Evolutionary conservation across 2,797 vertebrate genomes (phyloP).

Genomic region (Cuculus canorus): DNA sequence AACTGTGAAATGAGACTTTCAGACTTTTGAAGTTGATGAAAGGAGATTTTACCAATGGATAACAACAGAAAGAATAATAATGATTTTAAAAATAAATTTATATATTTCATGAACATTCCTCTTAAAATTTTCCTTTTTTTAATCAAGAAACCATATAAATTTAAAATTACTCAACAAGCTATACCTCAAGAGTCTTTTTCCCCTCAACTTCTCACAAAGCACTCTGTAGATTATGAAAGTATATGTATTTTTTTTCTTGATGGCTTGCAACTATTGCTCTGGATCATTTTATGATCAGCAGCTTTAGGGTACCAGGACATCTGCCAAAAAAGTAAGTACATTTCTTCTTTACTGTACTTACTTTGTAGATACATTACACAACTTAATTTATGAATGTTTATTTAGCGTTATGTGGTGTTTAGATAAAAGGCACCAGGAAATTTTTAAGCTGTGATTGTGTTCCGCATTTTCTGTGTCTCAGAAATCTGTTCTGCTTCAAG

Average conservation of each 20-base stretch:
- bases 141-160: neutral
- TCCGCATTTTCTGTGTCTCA: neutral
- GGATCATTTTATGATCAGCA: neutral
- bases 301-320: neutral
- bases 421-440: neutral
- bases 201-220: neutral
- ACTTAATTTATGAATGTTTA: neutral
- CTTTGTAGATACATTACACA: neutral
- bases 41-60: neutral
- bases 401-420: neutral
- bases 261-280: neutral
- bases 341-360: neutral
- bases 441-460: neutral
- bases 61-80: neutral
- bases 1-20: neutral
- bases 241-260: neutral
- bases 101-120: neutral
- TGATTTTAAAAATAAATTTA: neutral
- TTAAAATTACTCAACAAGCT: neutral
- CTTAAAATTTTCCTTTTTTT: neutral
- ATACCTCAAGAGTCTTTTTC: neutral
- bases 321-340: neutral
- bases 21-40: neutral
- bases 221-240: neutral
- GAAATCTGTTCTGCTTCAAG: neutral